Conservation (phyloP, 2,797 vertebrate genomes). For the Hemitrygon akajei region DNA sequence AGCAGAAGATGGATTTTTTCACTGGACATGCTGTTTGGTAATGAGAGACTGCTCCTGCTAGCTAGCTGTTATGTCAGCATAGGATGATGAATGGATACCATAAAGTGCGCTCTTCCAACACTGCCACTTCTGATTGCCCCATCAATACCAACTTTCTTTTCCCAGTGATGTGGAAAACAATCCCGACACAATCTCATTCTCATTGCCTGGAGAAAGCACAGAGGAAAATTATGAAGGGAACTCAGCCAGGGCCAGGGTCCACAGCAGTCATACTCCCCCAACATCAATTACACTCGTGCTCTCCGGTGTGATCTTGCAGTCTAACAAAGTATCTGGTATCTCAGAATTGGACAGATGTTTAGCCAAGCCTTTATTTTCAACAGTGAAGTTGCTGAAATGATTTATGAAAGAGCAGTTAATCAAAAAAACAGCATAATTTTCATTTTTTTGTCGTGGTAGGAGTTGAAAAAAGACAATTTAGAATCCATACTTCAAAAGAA, state of each 20-base stretch:
- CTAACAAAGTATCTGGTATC: not conserved
- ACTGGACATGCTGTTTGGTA: not conserved
- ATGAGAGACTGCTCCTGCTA: not conserved
- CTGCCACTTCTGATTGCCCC: not conserved
- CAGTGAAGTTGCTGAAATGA: not conserved
- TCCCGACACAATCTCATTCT: not conserved
- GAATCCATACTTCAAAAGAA: no score
- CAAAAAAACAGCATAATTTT: not conserved
- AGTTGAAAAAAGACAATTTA: not conserved
- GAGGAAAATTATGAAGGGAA: not conserved
- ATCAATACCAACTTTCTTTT: not conserved
- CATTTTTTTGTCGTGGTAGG: not conserved
- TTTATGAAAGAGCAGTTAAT: not conserved
- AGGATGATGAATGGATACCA: not conserved
- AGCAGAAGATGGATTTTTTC: not conserved
- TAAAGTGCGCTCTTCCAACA: not conserved
- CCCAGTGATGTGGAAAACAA: not conserved
- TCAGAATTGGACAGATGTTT: no score
- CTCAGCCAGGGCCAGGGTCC: not conserved
- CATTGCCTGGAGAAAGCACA: not conserved
- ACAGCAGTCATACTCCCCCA: not conserved
- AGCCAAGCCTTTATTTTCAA: not conserved
- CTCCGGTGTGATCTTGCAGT: not conserved
- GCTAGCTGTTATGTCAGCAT: not conserved
- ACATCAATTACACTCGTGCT: not conserved